Conservation (phyloP, 2,888 invertebrate genomes). For the Peribatodes rhomboidaria region DNA sequence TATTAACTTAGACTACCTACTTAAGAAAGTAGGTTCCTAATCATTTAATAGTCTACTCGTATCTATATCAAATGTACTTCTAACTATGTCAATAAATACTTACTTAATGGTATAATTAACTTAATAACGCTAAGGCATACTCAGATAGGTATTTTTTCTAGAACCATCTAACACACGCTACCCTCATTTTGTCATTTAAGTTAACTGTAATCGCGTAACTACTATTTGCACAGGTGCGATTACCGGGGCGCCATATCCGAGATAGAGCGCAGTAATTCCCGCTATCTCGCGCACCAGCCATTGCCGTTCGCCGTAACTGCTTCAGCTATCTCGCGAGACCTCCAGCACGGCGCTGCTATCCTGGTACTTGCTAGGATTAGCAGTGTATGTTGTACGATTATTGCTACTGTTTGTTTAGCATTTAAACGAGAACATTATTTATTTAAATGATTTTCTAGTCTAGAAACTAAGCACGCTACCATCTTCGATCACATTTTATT, state of each 20-base stretch:
- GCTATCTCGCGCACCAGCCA: slow-evolving; percentile 43
- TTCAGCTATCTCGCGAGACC: slow-evolving; percentile 42
- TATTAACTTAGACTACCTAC: no score
- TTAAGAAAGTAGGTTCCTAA: background rate
- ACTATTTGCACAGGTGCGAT: slow-evolving; percentile 28
- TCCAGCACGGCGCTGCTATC: slow-evolving; percentile 37
- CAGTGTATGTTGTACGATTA: slow-evolving; percentile 30
- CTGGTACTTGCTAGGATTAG: slow-evolving; percentile 42
- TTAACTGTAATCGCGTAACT: slow-evolving; percentile 18
- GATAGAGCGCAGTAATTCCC: slow-evolving; percentile 38
- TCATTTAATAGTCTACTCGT: background rate
- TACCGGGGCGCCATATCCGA: slow-evolving; percentile 35
- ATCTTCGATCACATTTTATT: background rate
- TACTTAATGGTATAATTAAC: no score
- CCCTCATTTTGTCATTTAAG: slow-evolving; percentile 10
- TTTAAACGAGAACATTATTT: slow-evolving; percentile 1
- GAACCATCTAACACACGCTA: background rate
- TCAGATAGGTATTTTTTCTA: background rate
- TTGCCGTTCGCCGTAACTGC: slow-evolving; percentile 44
- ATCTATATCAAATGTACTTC: no score
- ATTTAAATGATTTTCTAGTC: background rate
- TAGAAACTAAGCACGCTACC: background rate
- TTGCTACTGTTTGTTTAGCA: slow-evolving; percentile 22
- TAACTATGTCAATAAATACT: no score
- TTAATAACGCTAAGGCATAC: no score